phyloP scores from a whole-genome alignment of 2,888 invertebrate genomes.

The Bimastos eiseni region DNA sequence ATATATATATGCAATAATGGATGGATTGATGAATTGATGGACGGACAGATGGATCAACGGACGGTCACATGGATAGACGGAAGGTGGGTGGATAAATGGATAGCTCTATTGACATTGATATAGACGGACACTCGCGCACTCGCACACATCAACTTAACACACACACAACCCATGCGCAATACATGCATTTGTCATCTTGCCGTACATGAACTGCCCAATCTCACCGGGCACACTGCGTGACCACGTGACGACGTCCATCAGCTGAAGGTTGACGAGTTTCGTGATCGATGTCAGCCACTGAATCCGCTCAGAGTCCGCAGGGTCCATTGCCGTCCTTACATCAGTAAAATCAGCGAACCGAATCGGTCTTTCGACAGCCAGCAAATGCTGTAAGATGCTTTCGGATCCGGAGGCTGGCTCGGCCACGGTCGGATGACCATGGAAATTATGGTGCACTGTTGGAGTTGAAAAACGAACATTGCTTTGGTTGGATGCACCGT shows the following conservation, averaged over 20 bases:
- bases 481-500: not conserved
- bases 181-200: not conserved
- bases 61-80: not conserved
- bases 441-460: not conserved
- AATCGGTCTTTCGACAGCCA: slow-evolving; percentile 1
- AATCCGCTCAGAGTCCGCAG: not conserved
- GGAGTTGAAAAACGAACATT: not conserved
- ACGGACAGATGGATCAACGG: not conserved
- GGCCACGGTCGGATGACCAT: not conserved
- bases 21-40: not conserved
- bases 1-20: not conserved
- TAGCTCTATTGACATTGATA: not conserved
- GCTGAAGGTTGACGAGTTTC: not conserved
- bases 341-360: not conserved
- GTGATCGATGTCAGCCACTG: not conserved
- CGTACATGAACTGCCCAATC: not conserved
- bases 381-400: not conserved
- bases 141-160: not conserved
- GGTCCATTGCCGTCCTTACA: not conserved
- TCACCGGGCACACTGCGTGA: not conserved
- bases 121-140: not conserved
- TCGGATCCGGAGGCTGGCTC: not conserved
- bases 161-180: no score
- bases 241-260: slow-evolving; percentile 18
- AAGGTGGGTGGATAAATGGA: not conserved